Conservation (phyloP, 2,888 invertebrate genomes). For the Meteorus colon region DNA sequence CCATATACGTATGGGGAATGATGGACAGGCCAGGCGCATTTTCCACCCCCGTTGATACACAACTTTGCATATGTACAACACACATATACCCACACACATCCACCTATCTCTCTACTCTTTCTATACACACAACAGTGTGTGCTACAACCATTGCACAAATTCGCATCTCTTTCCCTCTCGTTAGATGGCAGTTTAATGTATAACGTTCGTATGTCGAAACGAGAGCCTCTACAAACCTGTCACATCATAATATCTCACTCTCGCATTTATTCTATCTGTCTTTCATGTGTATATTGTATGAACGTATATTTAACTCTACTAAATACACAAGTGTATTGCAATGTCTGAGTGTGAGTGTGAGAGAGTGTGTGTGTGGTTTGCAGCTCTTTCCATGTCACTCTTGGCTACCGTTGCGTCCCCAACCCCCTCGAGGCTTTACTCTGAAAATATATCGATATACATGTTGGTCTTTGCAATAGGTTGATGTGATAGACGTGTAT, state of each 20-base stretch:
- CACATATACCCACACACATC: slow-evolving; percentile 34
- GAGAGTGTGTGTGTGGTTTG: slow-evolving; percentile 35
- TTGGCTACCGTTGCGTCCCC: slow-evolving; percentile 37
- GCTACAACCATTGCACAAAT: slow-evolving; percentile 10
- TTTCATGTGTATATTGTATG: slow-evolving; percentile 16
- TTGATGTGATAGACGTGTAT: slow-evolving; percentile 23
- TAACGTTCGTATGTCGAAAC: slow-evolving; percentile 58
- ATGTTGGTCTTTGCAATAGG: not conserved
- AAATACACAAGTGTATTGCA: too few relatives aligned
- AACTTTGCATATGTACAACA: slow-evolving; percentile 42
- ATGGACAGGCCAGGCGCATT: slow-evolving; percentile 63
- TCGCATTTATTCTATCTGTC: slow-evolving; percentile 42
- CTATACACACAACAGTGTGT: not conserved
- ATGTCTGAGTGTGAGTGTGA: too few relatives aligned
- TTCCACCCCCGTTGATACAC: slow-evolving; percentile 54
- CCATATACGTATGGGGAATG: slow-evolving; percentile 57
- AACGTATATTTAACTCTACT: not conserved
- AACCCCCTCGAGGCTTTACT: slow-evolving; percentile 34
- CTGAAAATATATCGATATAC: slow-evolving; percentile 26
- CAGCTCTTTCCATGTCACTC: slow-evolving; percentile 44
- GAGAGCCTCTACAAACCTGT: slow-evolving; percentile 58
- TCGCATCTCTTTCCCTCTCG: slow-evolving; percentile 46
- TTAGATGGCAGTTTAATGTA: slow-evolving; percentile 37
- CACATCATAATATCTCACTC: slow-evolving; percentile 43
- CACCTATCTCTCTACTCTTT: slow-evolving; percentile 40